Percentiles rank a stretch among this genome's conserved stretches.
Conservation (phyloP, 1,140 invertebrate genomes). For the Drosophila bifasciata region DNA sequence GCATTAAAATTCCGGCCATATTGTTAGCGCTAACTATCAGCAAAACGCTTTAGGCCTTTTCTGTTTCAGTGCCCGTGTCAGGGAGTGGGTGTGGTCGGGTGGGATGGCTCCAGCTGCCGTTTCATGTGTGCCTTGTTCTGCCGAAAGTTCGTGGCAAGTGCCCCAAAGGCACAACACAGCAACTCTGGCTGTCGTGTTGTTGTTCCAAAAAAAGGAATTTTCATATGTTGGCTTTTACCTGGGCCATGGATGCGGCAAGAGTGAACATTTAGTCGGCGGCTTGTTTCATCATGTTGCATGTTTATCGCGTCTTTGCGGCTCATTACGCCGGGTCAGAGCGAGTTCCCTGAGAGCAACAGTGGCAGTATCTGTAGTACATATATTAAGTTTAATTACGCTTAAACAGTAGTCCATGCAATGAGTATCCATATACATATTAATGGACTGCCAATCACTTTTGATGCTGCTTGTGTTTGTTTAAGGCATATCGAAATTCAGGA, state of each 20-base stretch:
- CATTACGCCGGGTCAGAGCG: constrained; percentile 64
- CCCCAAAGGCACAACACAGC: constrained; percentile 57
- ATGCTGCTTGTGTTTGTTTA: constrained; percentile 49
- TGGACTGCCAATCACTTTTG: constrained; percentile 32
- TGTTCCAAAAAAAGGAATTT: not conserved
- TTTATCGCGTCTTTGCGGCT: constrained; percentile 67
- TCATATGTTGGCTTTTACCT: constrained; percentile 11
- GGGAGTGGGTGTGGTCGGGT: constrained; percentile 22
- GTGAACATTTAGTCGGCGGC: constrained; percentile 56
- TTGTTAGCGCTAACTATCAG: constrained; percentile 66
- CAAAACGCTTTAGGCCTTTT: constrained; percentile 46
- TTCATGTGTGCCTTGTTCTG: constrained; percentile 27
- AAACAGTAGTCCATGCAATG: not conserved
- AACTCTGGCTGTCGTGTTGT: constrained; percentile 10
- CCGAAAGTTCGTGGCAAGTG: constrained; percentile 56
- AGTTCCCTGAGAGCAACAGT: constrained; percentile 13
- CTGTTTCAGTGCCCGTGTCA: constrained; percentile 58
- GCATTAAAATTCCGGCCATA: constrained; percentile 53
- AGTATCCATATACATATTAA: constrained; percentile 31
- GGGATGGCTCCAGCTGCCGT: not conserved
- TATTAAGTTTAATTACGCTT: constrained; percentile 3
- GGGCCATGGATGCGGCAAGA: constrained; percentile 5
- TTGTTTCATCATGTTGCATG: constrained; percentile 37
- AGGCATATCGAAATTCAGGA: constrained; percentile 51
- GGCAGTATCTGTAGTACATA: no score